These are phyloP conservation scores for Cephalotes varians DNA, from an alignment of 2,888 invertebrate species.

Conservation along the genomic window DNA sequence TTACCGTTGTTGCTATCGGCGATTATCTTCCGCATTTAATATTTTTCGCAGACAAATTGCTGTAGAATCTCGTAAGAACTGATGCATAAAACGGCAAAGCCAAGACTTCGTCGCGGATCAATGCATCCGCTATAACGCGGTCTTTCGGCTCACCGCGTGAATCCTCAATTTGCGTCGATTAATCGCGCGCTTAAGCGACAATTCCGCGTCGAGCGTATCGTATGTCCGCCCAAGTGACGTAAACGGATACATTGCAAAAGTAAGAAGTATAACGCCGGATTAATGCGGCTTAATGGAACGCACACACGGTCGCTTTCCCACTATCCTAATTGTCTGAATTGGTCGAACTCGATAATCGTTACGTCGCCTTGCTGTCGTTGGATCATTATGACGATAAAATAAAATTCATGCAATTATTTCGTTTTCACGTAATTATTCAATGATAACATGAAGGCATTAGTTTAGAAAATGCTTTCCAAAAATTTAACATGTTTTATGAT, in stretches of 20 bases:
- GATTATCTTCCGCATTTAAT: constrained; percentile 28
- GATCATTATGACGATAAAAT: constrained; percentile 25
- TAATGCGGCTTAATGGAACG: constrained; percentile 73
- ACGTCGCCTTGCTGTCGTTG: constrained; percentile 65
- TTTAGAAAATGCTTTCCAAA: background rate
- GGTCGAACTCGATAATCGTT: constrained; percentile 81
- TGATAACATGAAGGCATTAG: background rate
- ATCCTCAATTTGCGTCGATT: constrained; percentile 61
- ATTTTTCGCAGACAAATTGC: constrained; percentile 23
- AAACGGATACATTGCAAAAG: constrained; percentile 72
- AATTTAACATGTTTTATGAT: background rate
- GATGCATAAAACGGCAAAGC: constrained; percentile 20
- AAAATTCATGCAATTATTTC: background rate
- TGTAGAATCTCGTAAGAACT: background rate
- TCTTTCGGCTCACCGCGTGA: constrained; percentile 34
- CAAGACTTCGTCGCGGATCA: constrained; percentile 28
- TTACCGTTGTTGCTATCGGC: background rate
- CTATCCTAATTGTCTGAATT: constrained; percentile 82
- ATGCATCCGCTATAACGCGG: background rate
- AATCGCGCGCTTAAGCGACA: constrained; percentile 61
- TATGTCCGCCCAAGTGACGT: constrained; percentile 67
- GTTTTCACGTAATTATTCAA: background rate
- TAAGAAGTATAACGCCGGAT: constrained; percentile 71
- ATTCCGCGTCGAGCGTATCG: constrained; percentile 62
- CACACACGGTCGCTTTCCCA: constrained; percentile 77